Base-by-base conservation (phyloP, 2,888 invertebrate species). In the Drosophila eohydei region DNA sequence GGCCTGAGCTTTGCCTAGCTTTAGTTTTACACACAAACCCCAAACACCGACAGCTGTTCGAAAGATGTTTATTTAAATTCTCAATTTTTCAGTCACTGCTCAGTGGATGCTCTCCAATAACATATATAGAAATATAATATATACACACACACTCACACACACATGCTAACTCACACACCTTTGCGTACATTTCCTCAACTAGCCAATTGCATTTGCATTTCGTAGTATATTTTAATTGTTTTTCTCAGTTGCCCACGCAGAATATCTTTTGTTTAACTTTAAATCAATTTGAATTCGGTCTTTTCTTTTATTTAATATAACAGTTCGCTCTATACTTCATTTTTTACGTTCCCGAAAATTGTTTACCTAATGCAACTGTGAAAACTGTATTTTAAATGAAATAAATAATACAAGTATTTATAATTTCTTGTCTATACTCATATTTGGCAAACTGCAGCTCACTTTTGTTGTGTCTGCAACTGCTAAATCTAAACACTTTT, bases 201-300 rank as follows among this genome's bases (percentile, higher is more conserved):
- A 84, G 87, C 74, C 56, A 84, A 84, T 73, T 68, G 78, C 79
- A 83, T 76, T 74, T 84, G 58, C 65, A 68, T 79, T 55, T 67
- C 59, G 43, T 67, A 78, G 74, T 61, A 48, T 48, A 63, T 61
- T 64, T 74, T 43, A 63, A 74, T 51, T 57, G 9, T 62, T 44
- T 40, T 48, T 52, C 51, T 48, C 34, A 71, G 43, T 44, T 61
- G 38, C 28, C 58, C 21, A 32, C 30, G 21, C 34, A 16, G 30
- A 65, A 30, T 40, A 34, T 14, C 4, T 38, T 36, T 43, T 60
- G 21, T 11, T 41, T 46, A 26, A 21, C 26, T 30, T 8, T 44
- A 14, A 36, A 59, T 28, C 12, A 21, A 44, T n/a, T 57, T 44
- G 11, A 59, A 26, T 51, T 38, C 28, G 9, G 8, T 11, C 21